Base-by-base conservation (phyloP, 2,797 vertebrate genomes). In the Schizopygopsis malacanthus region DNA sequence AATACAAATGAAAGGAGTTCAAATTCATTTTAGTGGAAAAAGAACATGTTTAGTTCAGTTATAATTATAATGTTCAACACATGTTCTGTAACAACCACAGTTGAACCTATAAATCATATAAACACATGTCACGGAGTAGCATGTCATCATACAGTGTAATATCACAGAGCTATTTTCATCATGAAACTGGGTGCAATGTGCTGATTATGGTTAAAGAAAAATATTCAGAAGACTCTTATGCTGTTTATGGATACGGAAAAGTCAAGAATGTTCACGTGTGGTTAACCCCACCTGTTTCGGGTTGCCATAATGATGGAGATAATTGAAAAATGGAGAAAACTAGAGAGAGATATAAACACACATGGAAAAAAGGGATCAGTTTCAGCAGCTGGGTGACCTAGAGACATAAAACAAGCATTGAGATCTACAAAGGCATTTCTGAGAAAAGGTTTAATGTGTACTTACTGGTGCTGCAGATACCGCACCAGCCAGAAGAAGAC, bases 381-480 rank as follows among this genome's bases (percentile, higher is more conserved):
- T 87, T 70, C 33, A 43, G 2, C n/a, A 77, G 25, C 28, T 63
- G 54, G 73, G 28, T 22, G 6, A 69, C 15, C 13, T 28, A 73
- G 25, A 75, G 20, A 63, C 65, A 71, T 20, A 70, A 81, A 81
- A 81, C 47, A 71, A 41, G 33, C 65, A 13, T 28, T 28, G 18
- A 67, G 41, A 47, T 33, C 37, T 15, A 33, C 16, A 47, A 41
- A 63, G 73, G n/a, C 50, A 79, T 83, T 81, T 33, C 41, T 54
- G 7, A 4, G 47, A 37, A 65, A 47, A 16, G 59, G 16, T 73
- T 69, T 56, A 22, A 45, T 41, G 6, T 86, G 47, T 61, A 92
- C 93, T 91, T 88, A 96, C 95, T n/a, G 95, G 95, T 78, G 92
- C 94, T 81, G 94, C 92, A 9, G 92, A 92, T 33, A 92, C 92